Percentiles rank a stretch among this genome's conserved stretches.
phyloP scores from a whole-genome alignment of 2,888 invertebrate species.

The Girardia tigrina region DNA sequence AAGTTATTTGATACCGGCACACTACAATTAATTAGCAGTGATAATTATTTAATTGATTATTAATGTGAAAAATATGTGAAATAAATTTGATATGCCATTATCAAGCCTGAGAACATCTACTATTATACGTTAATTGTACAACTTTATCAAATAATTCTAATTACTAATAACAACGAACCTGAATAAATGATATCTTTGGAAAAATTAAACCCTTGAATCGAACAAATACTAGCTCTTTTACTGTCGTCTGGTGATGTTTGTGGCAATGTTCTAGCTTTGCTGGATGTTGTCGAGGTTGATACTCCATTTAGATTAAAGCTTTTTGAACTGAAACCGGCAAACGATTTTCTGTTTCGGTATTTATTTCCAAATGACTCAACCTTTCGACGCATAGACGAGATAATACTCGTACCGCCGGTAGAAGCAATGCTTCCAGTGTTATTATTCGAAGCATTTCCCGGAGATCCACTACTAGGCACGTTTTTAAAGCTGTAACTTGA shows the following conservation, averaged over 20 bases:
- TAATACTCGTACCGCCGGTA: background rate
- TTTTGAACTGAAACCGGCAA: conserved; percentile 12
- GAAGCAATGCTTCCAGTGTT: background rate
- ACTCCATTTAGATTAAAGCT: background rate
- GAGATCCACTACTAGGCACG: background rate
- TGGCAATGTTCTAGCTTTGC: background rate
- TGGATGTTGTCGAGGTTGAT: background rate
- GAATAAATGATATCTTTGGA: conserved; percentile 1
- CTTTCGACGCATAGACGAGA: conserved; percentile 31
- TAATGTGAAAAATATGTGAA: too few relatives aligned
- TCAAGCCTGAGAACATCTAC: too few relatives aligned
- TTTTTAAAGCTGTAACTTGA: conserved; percentile 15
- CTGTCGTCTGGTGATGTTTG: background rate
- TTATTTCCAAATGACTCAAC: conserved; percentile 24
- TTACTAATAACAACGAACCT: background rate
- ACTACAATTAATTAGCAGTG: too few relatives aligned
- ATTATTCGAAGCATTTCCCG: background rate
- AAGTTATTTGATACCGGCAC: too few relatives aligned
- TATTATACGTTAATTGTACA: too few relatives aligned
- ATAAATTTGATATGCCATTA: too few relatives aligned
- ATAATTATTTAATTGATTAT: too few relatives aligned
- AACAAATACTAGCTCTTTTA: background rate
- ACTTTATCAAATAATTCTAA: too few relatives aligned
- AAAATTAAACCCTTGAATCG: background rate
- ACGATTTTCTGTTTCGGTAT: background rate